Percentiles rank a stretch among this genome's conserved stretches.
These are phyloP conservation scores for Conopomorpha cramerella DNA, from an alignment of 1,140 invertebrate species.

Conservation along the genomic window DNA sequence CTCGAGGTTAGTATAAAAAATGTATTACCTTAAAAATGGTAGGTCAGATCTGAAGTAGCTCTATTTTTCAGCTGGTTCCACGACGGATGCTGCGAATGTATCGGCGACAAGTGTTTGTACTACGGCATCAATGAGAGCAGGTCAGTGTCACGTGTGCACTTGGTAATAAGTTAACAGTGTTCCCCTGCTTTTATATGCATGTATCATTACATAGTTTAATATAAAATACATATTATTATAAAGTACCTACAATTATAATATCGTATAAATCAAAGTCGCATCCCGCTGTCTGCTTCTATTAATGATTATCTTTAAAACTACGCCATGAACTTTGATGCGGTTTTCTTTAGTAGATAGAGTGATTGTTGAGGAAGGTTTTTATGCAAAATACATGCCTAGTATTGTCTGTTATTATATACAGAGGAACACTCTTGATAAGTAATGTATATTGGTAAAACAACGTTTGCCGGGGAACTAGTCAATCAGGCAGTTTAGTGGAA, in stretches of 20 bases:
- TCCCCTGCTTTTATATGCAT: background rate
- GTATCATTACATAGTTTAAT: background rate
- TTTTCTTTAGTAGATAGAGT: too few relatives aligned
- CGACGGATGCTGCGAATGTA: conserved; percentile 93
- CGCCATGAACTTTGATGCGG: background rate
- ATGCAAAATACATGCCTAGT: too few relatives aligned
- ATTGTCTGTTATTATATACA: too few relatives aligned
- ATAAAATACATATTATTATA: background rate
- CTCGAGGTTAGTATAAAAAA: too few relatives aligned
- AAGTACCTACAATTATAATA: background rate
- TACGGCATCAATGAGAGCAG: conserved; percentile 88
- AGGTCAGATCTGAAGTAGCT: too few relatives aligned
- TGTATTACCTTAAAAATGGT: too few relatives aligned
- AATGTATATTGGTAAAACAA: too few relatives aligned
- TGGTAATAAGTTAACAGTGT: background rate
- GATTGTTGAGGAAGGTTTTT: too few relatives aligned
- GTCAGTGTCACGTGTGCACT: conserved; percentile 15
- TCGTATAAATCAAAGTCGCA: background rate
- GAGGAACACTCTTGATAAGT: too few relatives aligned
- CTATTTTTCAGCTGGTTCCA: conserved; percentile 91
- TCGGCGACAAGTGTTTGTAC: conserved; percentile 87
- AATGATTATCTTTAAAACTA: background rate
- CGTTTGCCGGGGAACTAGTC: too few relatives aligned
- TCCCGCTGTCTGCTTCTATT: background rate
- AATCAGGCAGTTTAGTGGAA: too few relatives aligned